Conservation (phyloP, 2,113 vertebrate genomes). For the Thunnus maccoyii region DNA sequence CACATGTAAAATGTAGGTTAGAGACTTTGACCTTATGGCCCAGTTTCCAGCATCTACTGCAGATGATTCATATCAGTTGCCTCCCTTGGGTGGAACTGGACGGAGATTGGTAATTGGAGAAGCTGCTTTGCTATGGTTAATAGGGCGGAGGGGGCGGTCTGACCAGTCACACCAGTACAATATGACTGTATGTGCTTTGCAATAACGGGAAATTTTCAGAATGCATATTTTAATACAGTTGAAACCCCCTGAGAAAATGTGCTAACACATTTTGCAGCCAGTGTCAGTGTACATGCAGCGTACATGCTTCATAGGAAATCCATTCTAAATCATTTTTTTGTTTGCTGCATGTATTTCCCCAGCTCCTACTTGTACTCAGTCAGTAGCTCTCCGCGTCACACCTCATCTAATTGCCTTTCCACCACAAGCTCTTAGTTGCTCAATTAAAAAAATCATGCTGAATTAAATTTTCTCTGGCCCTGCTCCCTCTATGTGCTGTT, state of each 20-base stretch:
- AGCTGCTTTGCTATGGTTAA: slow-evolving; percentile 41
- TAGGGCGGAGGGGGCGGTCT: not conserved
- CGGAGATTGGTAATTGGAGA: slow-evolving; percentile 62
- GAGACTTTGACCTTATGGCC: slow-evolving; percentile 50
- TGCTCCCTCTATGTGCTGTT: slow-evolving; percentile 11
- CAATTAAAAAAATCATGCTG: slow-evolving; percentile 41
- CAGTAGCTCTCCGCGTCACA: slow-evolving; percentile 20
- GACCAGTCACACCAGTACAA: slow-evolving; percentile 18
- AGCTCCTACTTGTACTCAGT: slow-evolving; percentile 9
- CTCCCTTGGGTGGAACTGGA: slow-evolving; percentile 46
- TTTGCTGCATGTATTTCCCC: not conserved
- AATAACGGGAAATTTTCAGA: not conserved
- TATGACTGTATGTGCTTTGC: not conserved
- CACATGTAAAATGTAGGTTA: slow-evolving; percentile 2
- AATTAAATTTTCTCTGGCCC: slow-evolving; percentile 35
- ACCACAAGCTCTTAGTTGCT: slow-evolving; percentile 33
- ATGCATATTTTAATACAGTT: slow-evolving; percentile 6
- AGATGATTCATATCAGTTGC: slow-evolving; percentile 52
- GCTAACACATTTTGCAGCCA: not conserved
- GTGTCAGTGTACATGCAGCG: not conserved
- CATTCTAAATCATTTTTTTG: no score
- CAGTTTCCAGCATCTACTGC: slow-evolving; percentile 41
- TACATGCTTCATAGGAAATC: no score
- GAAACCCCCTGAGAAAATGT: not conserved
- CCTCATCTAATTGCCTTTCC: slow-evolving; percentile 31